Conservation (phyloP, 2,797 vertebrate species). For the Geotrypetes seraphini region DNA sequence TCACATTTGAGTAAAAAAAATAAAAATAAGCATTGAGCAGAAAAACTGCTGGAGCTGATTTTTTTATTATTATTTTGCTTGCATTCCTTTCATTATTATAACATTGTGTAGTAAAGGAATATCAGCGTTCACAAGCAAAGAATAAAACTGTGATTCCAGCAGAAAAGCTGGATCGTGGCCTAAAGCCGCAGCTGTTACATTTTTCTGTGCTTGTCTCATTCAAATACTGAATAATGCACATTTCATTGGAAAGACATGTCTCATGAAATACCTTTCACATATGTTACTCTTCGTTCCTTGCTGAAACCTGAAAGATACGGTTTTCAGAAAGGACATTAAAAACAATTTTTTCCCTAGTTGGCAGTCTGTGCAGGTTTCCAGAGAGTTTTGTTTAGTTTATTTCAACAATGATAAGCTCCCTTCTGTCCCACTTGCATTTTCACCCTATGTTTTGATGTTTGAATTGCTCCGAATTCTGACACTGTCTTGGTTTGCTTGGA, state of each 20-base stretch:
- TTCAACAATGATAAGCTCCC: no score
- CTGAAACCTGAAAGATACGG: no score
- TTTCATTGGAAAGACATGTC: constrained; percentile 12
- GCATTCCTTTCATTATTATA: constrained; percentile 17
- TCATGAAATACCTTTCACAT: background rate
- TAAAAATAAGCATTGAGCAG: background rate
- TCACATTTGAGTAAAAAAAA: background rate
- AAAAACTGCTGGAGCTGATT: constrained; percentile 1
- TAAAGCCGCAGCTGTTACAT: constrained; percentile 32
- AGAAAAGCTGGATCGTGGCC: constrained; percentile 31
- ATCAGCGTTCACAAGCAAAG: background rate
- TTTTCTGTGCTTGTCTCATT: constrained; percentile 35
- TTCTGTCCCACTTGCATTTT: no score
- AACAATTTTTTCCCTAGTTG: no score
- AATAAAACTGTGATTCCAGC: constrained; percentile 12
- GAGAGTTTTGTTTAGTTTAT: no score
- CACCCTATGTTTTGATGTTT: no score
- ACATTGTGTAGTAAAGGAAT: constrained; percentile 6
- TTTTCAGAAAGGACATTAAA: no score
- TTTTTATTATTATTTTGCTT: background rate
- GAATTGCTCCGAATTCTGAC: no score
- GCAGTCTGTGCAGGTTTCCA: no score
- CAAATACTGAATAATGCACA: constrained; percentile 27
- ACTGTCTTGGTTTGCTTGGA: no score
- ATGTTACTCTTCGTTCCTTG: background rate